Evolutionary conservation across 2,113 vertebrate species (phyloP).

Genomic region (Sylvia atricapilla): DNA sequence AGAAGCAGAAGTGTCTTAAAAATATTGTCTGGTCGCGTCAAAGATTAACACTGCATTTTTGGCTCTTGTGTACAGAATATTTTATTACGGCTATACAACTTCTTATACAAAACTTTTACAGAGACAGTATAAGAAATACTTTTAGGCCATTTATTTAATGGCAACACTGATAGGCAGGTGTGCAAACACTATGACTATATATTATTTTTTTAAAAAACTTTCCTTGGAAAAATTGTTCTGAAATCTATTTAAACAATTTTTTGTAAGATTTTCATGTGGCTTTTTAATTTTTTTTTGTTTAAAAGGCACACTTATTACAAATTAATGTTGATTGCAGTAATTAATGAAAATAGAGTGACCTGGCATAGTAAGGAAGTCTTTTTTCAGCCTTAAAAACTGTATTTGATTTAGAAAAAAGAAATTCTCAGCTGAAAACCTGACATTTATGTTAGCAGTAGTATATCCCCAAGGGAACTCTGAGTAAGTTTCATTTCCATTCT

Average conservation of each 20-base stretch:
- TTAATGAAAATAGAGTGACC: background rate
- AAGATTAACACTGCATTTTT: background rate
- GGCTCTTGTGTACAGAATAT: background rate
- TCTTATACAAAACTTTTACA: background rate
- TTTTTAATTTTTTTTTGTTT: background rate
- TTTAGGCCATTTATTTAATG: background rate
- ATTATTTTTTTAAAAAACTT: background rate
- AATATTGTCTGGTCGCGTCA: background rate
- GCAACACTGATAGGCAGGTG: background rate
- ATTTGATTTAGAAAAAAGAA: background rate
- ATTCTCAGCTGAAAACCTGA: background rate
- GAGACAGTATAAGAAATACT: background rate
- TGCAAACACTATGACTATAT: background rate
- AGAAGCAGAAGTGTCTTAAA: background rate
- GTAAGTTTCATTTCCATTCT: background rate
- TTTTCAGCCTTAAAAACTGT: background rate
- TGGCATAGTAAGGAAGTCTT: background rate
- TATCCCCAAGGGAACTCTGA: background rate
- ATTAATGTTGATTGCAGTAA: background rate
- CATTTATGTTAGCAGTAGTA: background rate
- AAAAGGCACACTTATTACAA: background rate
- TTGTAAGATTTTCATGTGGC: background rate
- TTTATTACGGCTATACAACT: background rate
- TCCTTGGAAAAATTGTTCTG: background rate
- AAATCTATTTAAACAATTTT: background rate